A percentile compares a stretch with the other conserved stretches of the same genome.
These are phyloP conservation scores for Bombus fervidus DNA, from an alignment of 1,140 invertebrate genomes.

Conservation along the genomic window DNA sequence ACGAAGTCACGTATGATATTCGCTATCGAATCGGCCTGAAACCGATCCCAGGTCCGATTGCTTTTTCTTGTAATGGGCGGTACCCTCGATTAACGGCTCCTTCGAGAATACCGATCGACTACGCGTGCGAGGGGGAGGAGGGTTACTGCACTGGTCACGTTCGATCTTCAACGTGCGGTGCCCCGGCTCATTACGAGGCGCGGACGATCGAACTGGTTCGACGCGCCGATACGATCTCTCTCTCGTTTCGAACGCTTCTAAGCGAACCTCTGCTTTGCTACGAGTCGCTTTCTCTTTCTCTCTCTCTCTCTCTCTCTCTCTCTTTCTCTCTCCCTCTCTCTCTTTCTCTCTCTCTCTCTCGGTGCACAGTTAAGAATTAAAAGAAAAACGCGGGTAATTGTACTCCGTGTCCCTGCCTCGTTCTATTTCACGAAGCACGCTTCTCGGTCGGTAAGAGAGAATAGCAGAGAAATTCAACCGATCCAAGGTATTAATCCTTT, in stretches of 20 bases:
- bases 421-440: conserved; percentile 27
- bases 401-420: neutral
- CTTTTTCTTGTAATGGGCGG: conserved; percentile 42
- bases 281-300: too few relatives aligned
- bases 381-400: conserved; percentile 4
- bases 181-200: conserved; percentile 46
- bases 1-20: conserved; percentile 22
- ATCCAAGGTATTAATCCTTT: neutral
- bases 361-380: neutral
- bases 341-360: neutral
- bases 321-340: neutral
- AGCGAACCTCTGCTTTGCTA: too few relatives aligned
- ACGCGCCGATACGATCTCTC: conserved; percentile 36
- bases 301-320: neutral
- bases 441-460: neutral
- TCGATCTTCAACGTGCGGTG: conserved; percentile 46
- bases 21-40: conserved; percentile 18
- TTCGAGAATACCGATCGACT: conserved; percentile 35
- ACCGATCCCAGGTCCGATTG: conserved; percentile 20
- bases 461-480: neutral
- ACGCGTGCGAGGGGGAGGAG: conserved; percentile 3
- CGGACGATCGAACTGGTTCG: conserved; percentile 35
- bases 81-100: conserved; percentile 54
- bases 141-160: conserved; percentile 53
- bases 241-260: conserved; percentile 6